Conservation (phyloP, 2,113 vertebrate species). For the Scopus umbretta region DNA sequence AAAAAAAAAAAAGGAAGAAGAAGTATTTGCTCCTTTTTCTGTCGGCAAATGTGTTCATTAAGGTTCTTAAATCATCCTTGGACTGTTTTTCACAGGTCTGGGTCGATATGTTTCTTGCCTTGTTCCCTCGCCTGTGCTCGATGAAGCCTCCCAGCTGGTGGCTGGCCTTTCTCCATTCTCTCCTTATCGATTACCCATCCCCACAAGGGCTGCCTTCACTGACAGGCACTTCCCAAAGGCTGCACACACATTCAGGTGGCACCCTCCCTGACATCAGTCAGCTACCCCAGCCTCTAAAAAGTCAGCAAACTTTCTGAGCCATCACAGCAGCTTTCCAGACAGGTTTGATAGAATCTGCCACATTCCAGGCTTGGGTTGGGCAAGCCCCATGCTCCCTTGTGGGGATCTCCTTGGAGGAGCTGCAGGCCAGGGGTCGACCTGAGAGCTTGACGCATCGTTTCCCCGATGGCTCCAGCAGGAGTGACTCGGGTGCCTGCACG, state of each 20-base stretch:
- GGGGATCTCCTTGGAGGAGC: background rate
- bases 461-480: fast-evolving
- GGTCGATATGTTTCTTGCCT: background rate
- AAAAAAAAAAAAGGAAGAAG: background rate
- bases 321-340: background rate
- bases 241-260: background rate
- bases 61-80: background rate
- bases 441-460: fast-evolving
- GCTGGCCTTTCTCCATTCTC: background rate
- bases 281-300: background rate
- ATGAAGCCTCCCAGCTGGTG: background rate
- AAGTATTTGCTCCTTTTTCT: background rate
- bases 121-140: background rate
- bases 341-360: background rate
- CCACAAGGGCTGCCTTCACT: background rate
- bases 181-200: background rate
- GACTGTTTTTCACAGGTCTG: background rate
- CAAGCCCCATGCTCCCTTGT: background rate
- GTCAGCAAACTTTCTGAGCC: background rate
- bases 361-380: background rate
- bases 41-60: background rate
- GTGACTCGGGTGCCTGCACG: fast-evolving
- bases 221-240: background rate
- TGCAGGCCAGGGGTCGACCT: background rate
- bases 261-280: background rate